These are phyloP conservation scores for Semaprochilodus insignis DNA, from an alignment of 2,797 vertebrate genomes.

Conservation along the genomic window DNA sequence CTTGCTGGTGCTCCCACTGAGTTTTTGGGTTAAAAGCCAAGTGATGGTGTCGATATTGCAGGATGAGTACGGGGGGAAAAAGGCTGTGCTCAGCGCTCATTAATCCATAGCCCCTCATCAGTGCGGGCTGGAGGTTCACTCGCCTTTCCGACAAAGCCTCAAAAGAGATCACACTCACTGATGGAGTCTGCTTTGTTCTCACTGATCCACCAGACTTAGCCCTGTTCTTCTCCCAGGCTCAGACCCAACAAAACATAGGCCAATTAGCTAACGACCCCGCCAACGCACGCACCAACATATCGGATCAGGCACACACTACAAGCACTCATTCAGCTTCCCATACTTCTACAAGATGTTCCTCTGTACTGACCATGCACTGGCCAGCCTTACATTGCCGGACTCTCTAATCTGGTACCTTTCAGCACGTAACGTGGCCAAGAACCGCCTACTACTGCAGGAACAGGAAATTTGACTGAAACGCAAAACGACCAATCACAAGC, in stretches of 20 bases:
- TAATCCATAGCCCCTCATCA: constrained; percentile 54
- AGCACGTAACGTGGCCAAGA: no score
- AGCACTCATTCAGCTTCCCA: neutral
- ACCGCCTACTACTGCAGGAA: no score
- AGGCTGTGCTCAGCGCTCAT: constrained; percentile 41
- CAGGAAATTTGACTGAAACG: no score
- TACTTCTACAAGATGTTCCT: neutral
- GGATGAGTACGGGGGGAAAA: neutral
- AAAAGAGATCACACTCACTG: constrained; percentile 49
- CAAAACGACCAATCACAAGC: no score
- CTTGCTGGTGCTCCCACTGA: constrained; percentile 6
- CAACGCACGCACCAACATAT: constrained; percentile 21
- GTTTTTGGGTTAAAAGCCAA: constrained; percentile 45
- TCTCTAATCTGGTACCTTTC: no score
- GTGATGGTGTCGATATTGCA: constrained; percentile 38
- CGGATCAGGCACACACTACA: neutral
- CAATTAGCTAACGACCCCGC: constrained; percentile 36
- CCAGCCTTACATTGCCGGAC: no score
- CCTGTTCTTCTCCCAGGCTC: constrained; percentile 37
- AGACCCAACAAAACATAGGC: constrained; percentile 34
- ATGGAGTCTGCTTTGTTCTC: constrained; percentile 49
- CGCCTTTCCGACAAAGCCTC: constrained; percentile 14
- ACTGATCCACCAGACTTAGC: constrained; percentile 47
- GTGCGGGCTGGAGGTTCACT: constrained; percentile 26
- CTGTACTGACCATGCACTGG: neutral